Evolutionary conservation across 2,888 invertebrate genomes (phyloP), one percentile per base, ranked within the genome.

Genomic region (Aromia moschata): DNA sequence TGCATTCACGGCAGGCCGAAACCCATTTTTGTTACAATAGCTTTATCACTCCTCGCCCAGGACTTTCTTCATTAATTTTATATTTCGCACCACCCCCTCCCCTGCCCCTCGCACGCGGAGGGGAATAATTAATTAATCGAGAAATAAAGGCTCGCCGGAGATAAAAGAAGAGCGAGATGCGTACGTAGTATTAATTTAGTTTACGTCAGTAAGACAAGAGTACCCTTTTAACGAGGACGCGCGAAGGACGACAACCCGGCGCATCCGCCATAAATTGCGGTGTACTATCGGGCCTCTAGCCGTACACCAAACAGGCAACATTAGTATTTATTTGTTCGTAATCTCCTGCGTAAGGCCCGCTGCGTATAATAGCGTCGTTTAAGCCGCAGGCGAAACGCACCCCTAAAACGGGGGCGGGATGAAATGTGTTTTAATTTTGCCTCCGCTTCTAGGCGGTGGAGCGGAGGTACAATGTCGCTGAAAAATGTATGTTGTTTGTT

Each of bases 241-340:
- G 17, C 12, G 49, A 47, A 46, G 41, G 60, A 38, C 56, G 15
- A 44, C 46, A 37, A 12, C 56, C 56, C 47, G 15, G 36, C 20
- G 41, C 33, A 47, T 38, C 40, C 38, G 44, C 41, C 31, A 60
- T 60, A 56, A 60, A 60, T 58, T 58, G 20, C 16, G 30, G 40
- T 20, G 18, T 44, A 55, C 38, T 55, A 58, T 55, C 53, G 45
- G n/a, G 45, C 56, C 47, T 47, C 46, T 44, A 31, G 17, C 30
- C 31, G 11, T 53, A 41, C 40, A 25, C 38, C 41, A 12, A 57
- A 41, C 40, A 33, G 20, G 38, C 15, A 44, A 33, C 59, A 55
- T 55, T 47, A 37, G 49, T 56, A 56, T 59, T 59, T 56, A 56
- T 60, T 55, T 44, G 54, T 52, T 46, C 37, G 43, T 46, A 58